These are phyloP conservation scores for Molothrus aeneus DNA, from an alignment of 2,797 vertebrate genomes.

Conservation along the genomic window DNA sequence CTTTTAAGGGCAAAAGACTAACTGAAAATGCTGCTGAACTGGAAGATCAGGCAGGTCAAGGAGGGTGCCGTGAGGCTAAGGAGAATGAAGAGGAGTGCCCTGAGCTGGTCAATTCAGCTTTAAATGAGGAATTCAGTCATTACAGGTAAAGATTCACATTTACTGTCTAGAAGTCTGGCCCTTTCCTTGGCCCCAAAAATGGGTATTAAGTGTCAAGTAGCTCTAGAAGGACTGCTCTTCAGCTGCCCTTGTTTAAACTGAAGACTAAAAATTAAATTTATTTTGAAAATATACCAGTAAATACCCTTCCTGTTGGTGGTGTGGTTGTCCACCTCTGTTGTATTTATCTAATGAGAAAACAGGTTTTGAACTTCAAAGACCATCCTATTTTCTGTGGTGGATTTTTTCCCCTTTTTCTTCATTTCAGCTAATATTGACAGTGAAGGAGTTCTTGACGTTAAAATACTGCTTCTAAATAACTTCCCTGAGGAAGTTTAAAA, in stretches of 20 bases:
- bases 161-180: not conserved
- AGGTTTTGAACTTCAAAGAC: not conserved
- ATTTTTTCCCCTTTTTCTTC: not conserved
- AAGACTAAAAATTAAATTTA: not conserved
- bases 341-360: not conserved
- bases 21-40: not conserved
- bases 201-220: not conserved
- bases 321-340: not conserved
- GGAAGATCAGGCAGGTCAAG: not conserved
- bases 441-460: not conserved
- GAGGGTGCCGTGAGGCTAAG: not conserved
- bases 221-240: not conserved
- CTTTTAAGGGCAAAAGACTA: not conserved
- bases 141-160: slow-evolving; percentile 66
- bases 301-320: not conserved
- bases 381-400: not conserved
- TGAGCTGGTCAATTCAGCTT: slow-evolving; percentile 15
- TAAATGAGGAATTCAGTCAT: slow-evolving; percentile 47
- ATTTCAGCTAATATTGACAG: not conserved
- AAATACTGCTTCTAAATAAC: not conserved
- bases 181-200: not conserved
- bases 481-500: not conserved
- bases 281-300: not conserved
- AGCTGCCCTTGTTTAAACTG: not conserved
- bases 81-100: slow-evolving; percentile 44